Evolutionary conservation across 2,888 invertebrate species (phyloP), one percentile per base, ranked within the genome.

Genomic region (Allygus modestus): DNA sequence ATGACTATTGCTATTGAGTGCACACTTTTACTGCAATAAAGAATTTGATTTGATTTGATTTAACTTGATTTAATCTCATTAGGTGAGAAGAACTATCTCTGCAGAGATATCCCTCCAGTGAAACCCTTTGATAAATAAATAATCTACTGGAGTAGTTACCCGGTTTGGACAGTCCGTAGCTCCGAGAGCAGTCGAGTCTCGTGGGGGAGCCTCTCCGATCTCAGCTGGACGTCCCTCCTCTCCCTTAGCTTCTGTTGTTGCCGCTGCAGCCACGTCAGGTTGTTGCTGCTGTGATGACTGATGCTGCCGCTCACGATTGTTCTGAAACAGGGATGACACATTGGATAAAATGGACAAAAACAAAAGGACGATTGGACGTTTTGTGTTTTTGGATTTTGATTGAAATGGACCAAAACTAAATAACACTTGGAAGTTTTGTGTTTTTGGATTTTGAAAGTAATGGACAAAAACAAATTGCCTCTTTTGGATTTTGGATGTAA

Each of bases 171-270:
- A 83, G 90, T 91, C 73, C 92, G 90, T 81, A 94, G 90, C 89
- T 94, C 94, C 5, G 92, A 92, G 87, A 94, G 90, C 84, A 94
- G 91, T 43, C 93, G 91, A 86, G 92, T 92, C 90, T 96, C 96
- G 89, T 94, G 93, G 86, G 94, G 94, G 88, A 93, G 92, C 87
- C 94, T 93, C 90, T 96, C 95, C 89, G 95, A 94, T 86, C 94
- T 92, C 90, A 94, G 93, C 89, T 95, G 92, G 85, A 94, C 94
- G 89, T 96, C 96, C 88, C 94, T 93, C 87, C 95, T 93, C 88
- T 96, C 96, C 77, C 95, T 93, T 71, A 97, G 92, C 89, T 96
- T 96, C 89, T 95, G 93, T 89, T 97, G 96, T 89, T 97, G 96
- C 87, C 95, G 92, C 90, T 96, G 96, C 86, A 97, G 92, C 96